Percentiles rank a stretch among this genome's conserved stretches.
Evolutionary conservation across 2,113 vertebrate genomes (phyloP).

Genomic region (Thermophis baileyi): DNA sequence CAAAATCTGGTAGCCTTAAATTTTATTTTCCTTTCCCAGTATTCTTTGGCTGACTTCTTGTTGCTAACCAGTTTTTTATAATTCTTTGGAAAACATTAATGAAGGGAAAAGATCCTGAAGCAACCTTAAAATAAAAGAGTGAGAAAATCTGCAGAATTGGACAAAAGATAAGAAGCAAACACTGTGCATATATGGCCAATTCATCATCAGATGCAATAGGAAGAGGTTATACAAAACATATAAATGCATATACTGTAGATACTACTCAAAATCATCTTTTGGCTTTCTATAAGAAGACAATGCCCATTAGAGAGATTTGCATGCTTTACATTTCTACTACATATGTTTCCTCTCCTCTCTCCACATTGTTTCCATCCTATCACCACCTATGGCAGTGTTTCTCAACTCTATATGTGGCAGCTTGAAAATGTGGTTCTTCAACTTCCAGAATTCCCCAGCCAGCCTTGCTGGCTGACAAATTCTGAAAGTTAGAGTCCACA

Average conservation of each 20-base stretch:
- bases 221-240: not conserved
- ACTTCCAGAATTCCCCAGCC: not conserved
- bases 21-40: not conserved
- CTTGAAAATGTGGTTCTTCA: not conserved
- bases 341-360: not conserved
- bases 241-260: not conserved
- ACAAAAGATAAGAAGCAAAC: conserved; percentile 14
- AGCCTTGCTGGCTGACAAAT: not conserved
- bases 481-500: too few relatives aligned
- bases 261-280: not conserved
- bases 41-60: not conserved
- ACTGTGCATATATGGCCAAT: conserved; percentile 11
- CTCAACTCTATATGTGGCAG: not conserved
- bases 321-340: not conserved
- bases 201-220: conserved; percentile 5
- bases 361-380: not conserved
- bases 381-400: not conserved
- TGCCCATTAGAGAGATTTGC: not conserved
- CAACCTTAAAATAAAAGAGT: conserved; percentile 21
- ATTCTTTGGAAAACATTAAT: conserved; percentile 10
- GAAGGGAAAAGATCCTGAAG: not conserved
- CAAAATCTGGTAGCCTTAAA: not conserved
- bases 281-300: not conserved
- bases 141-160: conserved; percentile 17
- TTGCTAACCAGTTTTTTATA: not conserved